Evolutionary conservation across 1,140 invertebrate genomes (phyloP), one percentile per base, ranked within the genome.

Genomic region (Drepana arcuata): DNA sequence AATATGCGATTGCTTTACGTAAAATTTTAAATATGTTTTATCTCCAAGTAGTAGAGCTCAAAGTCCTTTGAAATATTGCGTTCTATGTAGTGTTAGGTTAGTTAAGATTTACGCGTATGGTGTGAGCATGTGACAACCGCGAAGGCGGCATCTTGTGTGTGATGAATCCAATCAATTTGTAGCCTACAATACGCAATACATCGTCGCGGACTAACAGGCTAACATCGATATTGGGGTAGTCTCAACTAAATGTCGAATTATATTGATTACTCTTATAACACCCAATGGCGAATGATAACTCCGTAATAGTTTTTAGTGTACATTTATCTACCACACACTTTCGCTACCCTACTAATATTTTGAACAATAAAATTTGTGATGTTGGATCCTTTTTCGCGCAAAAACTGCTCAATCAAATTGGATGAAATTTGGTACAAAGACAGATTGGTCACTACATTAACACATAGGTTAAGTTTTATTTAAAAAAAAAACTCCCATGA

Each of bases 81-180:
- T 21, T 4, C 9, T 21, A 21, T 21, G 18, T 21, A 9, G 18
- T 21, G 9, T 21, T 4, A 5, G 10, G 24, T 26, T 26, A n/a
- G 24, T 10, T 6, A 26, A 16, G 35, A 24, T 37, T 47, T 49
- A 47, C 56, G 33, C 31, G 48, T 46, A 47, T 51, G 49, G 53
- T 46, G 61, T 70, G 65, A 63, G 52, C 60, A 55, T 49, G 62
- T 63, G 71, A 73, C 69, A 60, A 52, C 53, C 54, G 49, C 42
- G 25, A 48, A 57, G 45, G 50, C 53, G 62, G 64, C 53, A 36
- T 27, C 48, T 32, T 46, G 43, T 59, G n/a, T n/a, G 55, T 56
- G 50, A 46, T 52, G 57, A 21, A 25, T 25, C 62, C 65, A 67
- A 74, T 74, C 71, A 75, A 70, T 75, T 75, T 75, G 68, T 72